Evolutionary conservation across 2,888 invertebrate species (phyloP).

Genomic region (Ctena decussata): DNA sequence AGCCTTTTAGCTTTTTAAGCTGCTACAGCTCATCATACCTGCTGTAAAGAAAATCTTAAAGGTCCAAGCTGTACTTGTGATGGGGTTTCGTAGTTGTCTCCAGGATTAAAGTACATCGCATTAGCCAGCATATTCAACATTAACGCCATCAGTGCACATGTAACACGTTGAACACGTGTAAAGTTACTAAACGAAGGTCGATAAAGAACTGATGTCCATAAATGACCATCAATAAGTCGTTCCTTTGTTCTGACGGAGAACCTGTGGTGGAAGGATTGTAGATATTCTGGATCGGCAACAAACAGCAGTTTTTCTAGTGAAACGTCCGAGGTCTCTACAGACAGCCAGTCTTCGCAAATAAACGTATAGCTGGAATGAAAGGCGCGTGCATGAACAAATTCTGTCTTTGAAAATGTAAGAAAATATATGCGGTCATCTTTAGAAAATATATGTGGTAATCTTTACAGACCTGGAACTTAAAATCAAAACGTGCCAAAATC

Average conservation of each 20-base stretch:
- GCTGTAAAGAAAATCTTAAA: slow-evolving; percentile 45
- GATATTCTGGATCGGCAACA: slow-evolving; percentile 50
- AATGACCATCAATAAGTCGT: slow-evolving; percentile 53
- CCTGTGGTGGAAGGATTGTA: slow-evolving; percentile 51
- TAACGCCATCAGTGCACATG: slow-evolving; percentile 49
- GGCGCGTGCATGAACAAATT: no score
- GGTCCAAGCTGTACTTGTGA: slow-evolving; percentile 50
- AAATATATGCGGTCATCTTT: no score
- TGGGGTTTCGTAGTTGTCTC: slow-evolving; percentile 49
- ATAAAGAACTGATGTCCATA: slow-evolving; percentile 58
- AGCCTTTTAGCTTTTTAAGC: no score
- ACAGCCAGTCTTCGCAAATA: slow-evolving; percentile 59
- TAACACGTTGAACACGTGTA: slow-evolving; percentile 55
- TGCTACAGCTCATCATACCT: no score
- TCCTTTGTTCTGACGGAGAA: slow-evolving; percentile 54
- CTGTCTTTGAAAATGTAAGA: no score
- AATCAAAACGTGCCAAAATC: no score
- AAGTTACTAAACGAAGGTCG: slow-evolving; percentile 62
- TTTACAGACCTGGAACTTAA: no score
- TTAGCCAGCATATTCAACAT: slow-evolving; percentile 63
- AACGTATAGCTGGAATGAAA: slow-evolving; percentile 54
- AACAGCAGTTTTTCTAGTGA: slow-evolving; percentile 53
- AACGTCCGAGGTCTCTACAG: slow-evolving; percentile 36
- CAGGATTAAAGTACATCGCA: slow-evolving; percentile 58
- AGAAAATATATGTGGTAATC: no score